These are phyloP conservation scores for Protophormia terraenovae DNA, from an alignment of 2,888 invertebrate genomes.

Conservation along the genomic window DNA sequence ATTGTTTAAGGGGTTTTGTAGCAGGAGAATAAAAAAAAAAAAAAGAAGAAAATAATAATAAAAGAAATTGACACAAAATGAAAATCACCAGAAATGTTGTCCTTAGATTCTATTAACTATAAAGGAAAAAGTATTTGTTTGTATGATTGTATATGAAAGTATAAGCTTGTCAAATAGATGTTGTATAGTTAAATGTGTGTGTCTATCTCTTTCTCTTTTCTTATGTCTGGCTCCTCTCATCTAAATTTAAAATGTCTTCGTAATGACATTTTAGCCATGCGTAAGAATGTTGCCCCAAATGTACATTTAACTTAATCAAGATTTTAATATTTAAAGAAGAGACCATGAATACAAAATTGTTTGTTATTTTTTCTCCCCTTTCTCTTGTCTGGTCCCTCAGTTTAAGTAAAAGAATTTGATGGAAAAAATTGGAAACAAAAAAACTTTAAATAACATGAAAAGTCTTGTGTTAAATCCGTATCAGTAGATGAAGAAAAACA, in stretches of 20 bases:
- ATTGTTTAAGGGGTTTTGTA: slow-evolving; percentile 19
- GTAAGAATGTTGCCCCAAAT: slow-evolving; percentile 64
- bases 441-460: slow-evolving; percentile 12
- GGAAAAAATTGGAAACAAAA: too few species aligned
- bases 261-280: slow-evolving; percentile 62
- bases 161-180: not conserved
- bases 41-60: too few species aligned
- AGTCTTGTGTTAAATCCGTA: slow-evolving; percentile 3
- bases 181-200: not conserved
- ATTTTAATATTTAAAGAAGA: slow-evolving; percentile 78
- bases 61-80: slow-evolving; percentile 25
- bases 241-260: slow-evolving; percentile 50
- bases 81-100: slow-evolving; percentile 24
- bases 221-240: not conserved
- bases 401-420: not conserved
- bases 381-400: not conserved
- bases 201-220: not conserved
- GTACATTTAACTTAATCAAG: slow-evolving; percentile 79
- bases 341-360: slow-evolving; percentile 34
- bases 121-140: not conserved
- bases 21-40: not conserved
- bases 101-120: slow-evolving; percentile 37
- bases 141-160: too few species aligned
- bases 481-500: not conserved
- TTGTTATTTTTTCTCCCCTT: not conserved